Percentiles rank a stretch among this genome's conserved stretches.
Evolutionary conservation across 2,797 vertebrate species (phyloP).

Genomic region (Sebastes itinus): DNA sequence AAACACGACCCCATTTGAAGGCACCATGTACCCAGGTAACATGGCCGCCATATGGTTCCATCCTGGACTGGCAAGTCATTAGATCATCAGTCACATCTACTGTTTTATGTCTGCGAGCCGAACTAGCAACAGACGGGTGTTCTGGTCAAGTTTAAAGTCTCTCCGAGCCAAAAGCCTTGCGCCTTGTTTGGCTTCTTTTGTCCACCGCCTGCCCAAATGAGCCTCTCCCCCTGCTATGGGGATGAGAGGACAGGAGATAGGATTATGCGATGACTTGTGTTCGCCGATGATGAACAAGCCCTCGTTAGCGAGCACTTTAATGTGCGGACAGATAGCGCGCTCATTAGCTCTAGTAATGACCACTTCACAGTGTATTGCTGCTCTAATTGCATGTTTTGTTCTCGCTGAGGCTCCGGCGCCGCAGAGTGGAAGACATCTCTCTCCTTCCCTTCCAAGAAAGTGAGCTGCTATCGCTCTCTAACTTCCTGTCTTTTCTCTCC

Average conservation of each 20-base stretch:
- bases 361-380: slow-evolving; percentile 73
- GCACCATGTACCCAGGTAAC: too few species aligned
- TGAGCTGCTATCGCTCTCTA: slow-evolving; percentile 48
- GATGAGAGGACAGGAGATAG: slow-evolving; percentile 77
- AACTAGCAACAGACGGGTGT: not conserved
- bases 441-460: slow-evolving; percentile 55
- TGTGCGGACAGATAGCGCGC: slow-evolving; percentile 79
- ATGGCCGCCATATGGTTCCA: too few species aligned
- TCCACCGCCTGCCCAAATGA: slow-evolving; percentile 59
- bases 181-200: slow-evolving; percentile 55
- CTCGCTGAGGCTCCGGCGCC: slow-evolving; percentile 54
- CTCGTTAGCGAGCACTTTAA: slow-evolving; percentile 83
- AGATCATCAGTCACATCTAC: too few species aligned
- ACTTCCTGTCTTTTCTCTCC: slow-evolving; percentile 44
- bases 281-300: slow-evolving; percentile 84
- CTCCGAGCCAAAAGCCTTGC: slow-evolving; percentile 25
- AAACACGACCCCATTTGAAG: too few species aligned
- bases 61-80: too few species aligned
- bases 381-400: slow-evolving; percentile 84
- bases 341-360: slow-evolving; percentile 85
- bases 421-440: slow-evolving; percentile 53
- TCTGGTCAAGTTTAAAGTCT: slow-evolving; percentile 43
- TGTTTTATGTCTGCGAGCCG: too few species aligned
- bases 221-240: slow-evolving; percentile 55
- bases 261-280: slow-evolving; percentile 82